Percentiles rank a stretch among this genome's conserved stretches.
phyloP scores from a whole-genome alignment of 2,797 vertebrate species.

The Pygocentrus nattereri region DNA sequence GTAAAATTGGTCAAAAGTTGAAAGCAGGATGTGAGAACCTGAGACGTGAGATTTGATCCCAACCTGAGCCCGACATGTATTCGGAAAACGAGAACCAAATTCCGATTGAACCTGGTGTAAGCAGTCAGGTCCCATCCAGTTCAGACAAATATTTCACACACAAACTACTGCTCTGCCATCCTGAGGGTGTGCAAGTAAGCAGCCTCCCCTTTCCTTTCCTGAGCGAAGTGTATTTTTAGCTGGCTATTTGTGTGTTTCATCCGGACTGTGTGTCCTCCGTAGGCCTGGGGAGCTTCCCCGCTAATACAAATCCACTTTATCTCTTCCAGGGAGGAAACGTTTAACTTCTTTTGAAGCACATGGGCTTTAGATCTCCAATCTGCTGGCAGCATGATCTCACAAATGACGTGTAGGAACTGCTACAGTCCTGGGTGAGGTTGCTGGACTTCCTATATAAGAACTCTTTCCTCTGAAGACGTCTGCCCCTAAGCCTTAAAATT shows the following conservation, averaged over 20 bases:
- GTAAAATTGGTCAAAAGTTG: too few species aligned
- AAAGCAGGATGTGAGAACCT: too few species aligned
- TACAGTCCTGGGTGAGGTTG: background rate
- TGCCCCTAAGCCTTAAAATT: background rate
- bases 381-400: background rate
- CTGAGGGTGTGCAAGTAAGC: background rate
- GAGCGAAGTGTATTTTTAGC: constrained; percentile 50
- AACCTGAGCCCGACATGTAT: too few species aligned
- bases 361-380: background rate
- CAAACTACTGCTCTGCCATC: constrained; percentile 2
- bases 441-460: background rate
- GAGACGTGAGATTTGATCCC: too few species aligned
- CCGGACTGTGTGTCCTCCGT: constrained; percentile 38
- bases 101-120: too few species aligned
- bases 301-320: constrained; percentile 3
- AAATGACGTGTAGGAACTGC: background rate
- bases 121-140: background rate
- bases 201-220: constrained; percentile 35
- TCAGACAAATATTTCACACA: background rate
- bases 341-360: background rate
- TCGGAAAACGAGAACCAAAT: too few species aligned
- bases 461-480: background rate
- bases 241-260: constrained; percentile 36
- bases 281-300: constrained; percentile 37
- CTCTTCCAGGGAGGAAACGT: constrained; percentile 5